A percentile compares a stretch with the other conserved stretches of the same genome.
These are phyloP conservation scores for Siderastrea siderea DNA, from an alignment of 92 coral and sea anemone species.

Conservation along the genomic window DNA sequence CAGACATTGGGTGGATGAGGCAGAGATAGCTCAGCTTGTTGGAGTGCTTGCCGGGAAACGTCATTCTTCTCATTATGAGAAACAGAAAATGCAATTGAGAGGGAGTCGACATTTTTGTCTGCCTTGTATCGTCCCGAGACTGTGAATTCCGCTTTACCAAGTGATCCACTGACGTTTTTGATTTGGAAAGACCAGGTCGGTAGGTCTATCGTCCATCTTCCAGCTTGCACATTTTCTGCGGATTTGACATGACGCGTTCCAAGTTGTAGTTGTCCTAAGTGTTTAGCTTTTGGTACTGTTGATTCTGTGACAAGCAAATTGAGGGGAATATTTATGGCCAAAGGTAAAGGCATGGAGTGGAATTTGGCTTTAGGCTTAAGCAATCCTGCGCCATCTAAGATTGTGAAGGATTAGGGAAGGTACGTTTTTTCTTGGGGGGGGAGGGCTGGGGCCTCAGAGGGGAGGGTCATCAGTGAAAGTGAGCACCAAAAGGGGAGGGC, in stretches of 20 bases:
- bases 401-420: constrained; percentile 17
- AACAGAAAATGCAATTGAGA: neutral
- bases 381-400: constrained; percentile 29
- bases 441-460: too few species aligned
- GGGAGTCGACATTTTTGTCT: neutral
- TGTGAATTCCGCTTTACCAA: neutral
- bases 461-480: too few species aligned
- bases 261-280: neutral
- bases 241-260: neutral
- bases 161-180: neutral
- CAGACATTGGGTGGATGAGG: neutral
- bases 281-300: constrained; percentile 30
- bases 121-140: neutral
- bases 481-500: too few species aligned
- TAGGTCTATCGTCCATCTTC: neutral
- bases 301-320: constrained; percentile 34
- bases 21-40: neutral
- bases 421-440: too few species aligned
- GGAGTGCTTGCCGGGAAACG: neutral
- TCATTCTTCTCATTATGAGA: neutral
- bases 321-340: neutral
- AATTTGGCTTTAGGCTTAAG: constrained; percentile 10
- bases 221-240: neutral
- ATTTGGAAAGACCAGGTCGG: constrained; percentile 15
- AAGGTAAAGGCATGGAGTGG: constrained; percentile 25